These are phyloP conservation scores for Lagria hirta DNA, from an alignment of 2,888 invertebrate species.

Conservation along the genomic window DNA sequence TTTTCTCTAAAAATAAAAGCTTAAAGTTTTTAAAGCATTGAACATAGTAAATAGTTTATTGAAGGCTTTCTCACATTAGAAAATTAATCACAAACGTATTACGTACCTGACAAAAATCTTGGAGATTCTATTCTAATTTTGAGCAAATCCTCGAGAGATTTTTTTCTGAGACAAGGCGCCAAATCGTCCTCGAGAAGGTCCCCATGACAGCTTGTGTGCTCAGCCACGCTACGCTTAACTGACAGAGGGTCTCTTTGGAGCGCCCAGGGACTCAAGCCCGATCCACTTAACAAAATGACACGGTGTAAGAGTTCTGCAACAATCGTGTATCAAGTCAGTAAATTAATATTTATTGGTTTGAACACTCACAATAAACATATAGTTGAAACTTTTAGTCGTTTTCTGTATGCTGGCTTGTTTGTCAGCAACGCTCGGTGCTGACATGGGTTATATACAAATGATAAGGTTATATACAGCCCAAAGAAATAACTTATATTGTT, in stretches of 20 bases:
- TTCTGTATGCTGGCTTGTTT: constrained; percentile 11
- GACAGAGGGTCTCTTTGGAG: constrained; percentile 80
- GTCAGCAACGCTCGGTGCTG: no score
- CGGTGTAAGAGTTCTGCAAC: constrained; percentile 81
- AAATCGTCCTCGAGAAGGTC: constrained; percentile 80
- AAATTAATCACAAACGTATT: no score
- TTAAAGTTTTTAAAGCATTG: no score
- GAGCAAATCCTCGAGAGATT: constrained; percentile 73
- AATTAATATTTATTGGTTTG: constrained; percentile 28
- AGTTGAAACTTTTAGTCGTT: constrained; percentile 16
- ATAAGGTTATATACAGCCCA: no score
- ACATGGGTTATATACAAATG: no score
- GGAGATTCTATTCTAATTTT: constrained; percentile 78
- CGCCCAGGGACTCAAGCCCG: constrained; percentile 90
- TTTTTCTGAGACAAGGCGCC: constrained; percentile 80
- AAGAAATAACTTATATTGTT: no score
- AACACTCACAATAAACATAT: no score
- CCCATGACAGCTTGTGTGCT: constrained; percentile 81
- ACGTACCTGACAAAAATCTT: constrained; percentile 69
- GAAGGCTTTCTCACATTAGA: no score
- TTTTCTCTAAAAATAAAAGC: no score
- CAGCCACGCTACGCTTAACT: constrained; percentile 78
- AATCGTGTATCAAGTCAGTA: constrained; percentile 46
- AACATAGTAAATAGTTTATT: no score
- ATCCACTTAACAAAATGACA: constrained; percentile 85